Evolutionary conservation across 2,797 vertebrate species (phyloP).

Genomic region (Menidia menidia): DNA sequence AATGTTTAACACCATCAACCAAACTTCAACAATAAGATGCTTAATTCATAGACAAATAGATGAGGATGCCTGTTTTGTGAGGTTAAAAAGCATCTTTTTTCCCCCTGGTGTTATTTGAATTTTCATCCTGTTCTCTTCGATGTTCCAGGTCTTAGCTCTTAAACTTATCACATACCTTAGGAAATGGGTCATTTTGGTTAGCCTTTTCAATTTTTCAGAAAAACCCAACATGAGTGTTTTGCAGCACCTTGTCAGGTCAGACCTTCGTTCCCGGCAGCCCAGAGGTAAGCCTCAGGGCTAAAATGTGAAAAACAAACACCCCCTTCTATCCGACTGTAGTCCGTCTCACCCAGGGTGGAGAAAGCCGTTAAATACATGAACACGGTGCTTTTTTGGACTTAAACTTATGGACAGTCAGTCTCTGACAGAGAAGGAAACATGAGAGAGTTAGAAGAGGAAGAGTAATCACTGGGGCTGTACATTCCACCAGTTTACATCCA

Average conservation of each 20-base stretch:
- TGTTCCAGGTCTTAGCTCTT: neutral
- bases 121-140: neutral
- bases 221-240: too few relatives aligned
- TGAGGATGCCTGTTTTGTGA: too few relatives aligned
- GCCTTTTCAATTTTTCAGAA: too few relatives aligned
- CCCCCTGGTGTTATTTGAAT: neutral
- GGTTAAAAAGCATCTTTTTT: neutral
- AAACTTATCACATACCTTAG: neutral
- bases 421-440: conserved; percentile 3
- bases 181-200: neutral
- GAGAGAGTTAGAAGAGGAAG: conserved; percentile 1
- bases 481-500: conserved; percentile 6
- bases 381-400: conserved; percentile 2
- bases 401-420: conserved; percentile 1
- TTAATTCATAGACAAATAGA: too few relatives aligned
- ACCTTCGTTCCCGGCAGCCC: conserved; percentile 34
- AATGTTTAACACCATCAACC: neutral
- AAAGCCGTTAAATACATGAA: conserved; percentile 46
- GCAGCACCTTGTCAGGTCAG: conserved; percentile 54
- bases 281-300: conserved; percentile 29
- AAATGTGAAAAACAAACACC: neutral
- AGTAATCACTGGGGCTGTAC: conserved; percentile 24
- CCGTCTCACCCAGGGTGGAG: conserved; percentile 52
- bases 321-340: conserved; percentile 27
- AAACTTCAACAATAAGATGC: neutral